Evolutionary conservation across 92 coral and sea anemone species (phyloP), one percentile per base, ranked within the genome.

Genomic region (Chrysogorgia sp.): DNA sequence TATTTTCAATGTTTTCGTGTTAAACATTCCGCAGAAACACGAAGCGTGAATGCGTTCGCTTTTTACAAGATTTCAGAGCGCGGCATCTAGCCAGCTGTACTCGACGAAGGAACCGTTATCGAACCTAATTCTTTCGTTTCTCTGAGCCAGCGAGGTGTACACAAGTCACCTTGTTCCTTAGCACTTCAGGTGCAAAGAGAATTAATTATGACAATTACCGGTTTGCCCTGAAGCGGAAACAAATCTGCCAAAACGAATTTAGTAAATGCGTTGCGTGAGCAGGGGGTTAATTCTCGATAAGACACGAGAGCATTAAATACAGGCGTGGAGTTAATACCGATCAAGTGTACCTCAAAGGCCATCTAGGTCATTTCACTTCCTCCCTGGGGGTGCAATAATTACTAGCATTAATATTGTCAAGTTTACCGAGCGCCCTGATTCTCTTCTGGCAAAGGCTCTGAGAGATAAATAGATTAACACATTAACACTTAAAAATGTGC

Each of bases 381-480:
- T 43, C 76, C 55, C 58, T 48, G 50, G 59, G 76, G 60, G 76
- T 69, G 76, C 76, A 49, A 69, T 64, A 34, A 64, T 69, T 30
- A n/a, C 59, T 37, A 47, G 76, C 40, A 31, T 40, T 37, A 12
- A 37, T 37, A 37, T 37, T 37, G 43, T 2, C 53, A 47, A 47
- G 76, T 69, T 69, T 45, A 69, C 76, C 15, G 76, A 30, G 76
- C 21, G 30, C 76, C 30, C 48, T 28, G 26, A 67, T 35, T 48
- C 35, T 69, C 59, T 37, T 48, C 45, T 14, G 24, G 60, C 14
- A 47, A 30, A 58, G 61, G 48, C 45, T 17, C 37, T 55, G 34
- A 69, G 48, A 59, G 34, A 7, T 69, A 69, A 69, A 69, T 69
- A 69, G 76, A 69, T 69, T 69, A 69, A 69, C 76, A n/a, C 34